Percentiles rank a stretch among this genome's conserved stretches.
Evolutionary conservation across 2,888 invertebrate species (phyloP).

Genomic region (Notocelia uddmanniana): DNA sequence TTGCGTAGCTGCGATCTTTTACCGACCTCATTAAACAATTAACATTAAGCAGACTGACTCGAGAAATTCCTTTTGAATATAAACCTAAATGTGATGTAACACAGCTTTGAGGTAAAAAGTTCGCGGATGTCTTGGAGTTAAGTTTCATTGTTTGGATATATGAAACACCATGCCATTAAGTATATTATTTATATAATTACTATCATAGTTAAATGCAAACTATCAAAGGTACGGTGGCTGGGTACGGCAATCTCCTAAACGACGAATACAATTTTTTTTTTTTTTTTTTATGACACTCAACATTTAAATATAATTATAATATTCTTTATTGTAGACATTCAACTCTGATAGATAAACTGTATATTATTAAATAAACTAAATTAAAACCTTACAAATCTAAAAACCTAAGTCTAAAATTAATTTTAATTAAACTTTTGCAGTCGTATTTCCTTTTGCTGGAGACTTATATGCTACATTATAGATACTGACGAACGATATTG

Average conservation of each 20-base stretch:
- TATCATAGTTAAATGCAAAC: slow-evolving; percentile 2
- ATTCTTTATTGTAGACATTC: too few relatives aligned
- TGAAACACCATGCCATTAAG: not conserved
- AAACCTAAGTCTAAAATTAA: too few relatives aligned
- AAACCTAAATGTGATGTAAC: slow-evolving; percentile 10
- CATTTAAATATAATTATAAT: too few relatives aligned
- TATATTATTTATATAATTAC: not conserved
- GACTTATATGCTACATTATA: slow-evolving; percentile 34
- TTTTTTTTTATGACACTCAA: too few relatives aligned
- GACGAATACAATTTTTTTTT: slow-evolving; percentile 44
- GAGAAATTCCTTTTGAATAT: slow-evolving; percentile 22
- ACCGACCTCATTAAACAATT: slow-evolving; percentile 42
- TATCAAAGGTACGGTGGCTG: slow-evolving; percentile 1
- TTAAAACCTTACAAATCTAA: too few relatives aligned
- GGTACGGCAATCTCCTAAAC: slow-evolving; percentile 20
- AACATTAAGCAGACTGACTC: slow-evolving; percentile 39
- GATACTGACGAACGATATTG: slow-evolving; percentile 29
- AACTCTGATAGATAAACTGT: too few relatives aligned
- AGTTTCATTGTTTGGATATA: not conserved
- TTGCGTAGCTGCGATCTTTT: slow-evolving; percentile 52
- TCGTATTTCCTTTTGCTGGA: slow-evolving; percentile 28
- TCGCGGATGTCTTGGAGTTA: not conserved
- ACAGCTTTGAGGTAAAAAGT: not conserved
- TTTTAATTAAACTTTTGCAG: slow-evolving; percentile 43
- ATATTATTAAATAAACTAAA: too few relatives aligned